Conservation (phyloP, 1,140 invertebrate species). For the Matsumurasca onukii region DNA sequence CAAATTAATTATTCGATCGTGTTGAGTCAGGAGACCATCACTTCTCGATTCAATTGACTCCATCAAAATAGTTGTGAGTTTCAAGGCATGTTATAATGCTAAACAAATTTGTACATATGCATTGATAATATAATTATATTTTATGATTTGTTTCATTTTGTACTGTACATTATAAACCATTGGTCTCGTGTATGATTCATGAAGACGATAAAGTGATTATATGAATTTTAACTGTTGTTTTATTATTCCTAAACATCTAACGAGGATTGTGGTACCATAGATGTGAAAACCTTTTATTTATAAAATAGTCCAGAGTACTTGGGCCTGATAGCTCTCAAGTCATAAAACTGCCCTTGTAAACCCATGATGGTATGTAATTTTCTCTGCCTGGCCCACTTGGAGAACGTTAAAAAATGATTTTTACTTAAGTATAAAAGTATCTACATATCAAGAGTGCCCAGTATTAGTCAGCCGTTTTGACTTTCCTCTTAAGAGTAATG, state of each 20-base stretch:
- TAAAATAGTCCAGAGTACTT: too few relatives aligned
- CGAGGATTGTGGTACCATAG: too few relatives aligned
- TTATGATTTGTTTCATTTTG: conserved; percentile 33
- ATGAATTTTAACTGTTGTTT: conserved; percentile 18
- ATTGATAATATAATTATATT: conserved; percentile 30
- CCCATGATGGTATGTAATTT: too few relatives aligned
- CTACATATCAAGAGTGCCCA: too few relatives aligned
- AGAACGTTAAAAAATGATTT: too few relatives aligned
- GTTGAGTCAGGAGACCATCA: conserved; percentile 27
- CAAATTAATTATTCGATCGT: background rate
- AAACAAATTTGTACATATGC: conserved; percentile 24
- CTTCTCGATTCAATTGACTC: conserved; percentile 16
- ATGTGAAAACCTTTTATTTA: too few relatives aligned
- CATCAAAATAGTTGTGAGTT: conserved; percentile 12
- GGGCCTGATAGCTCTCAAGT: too few relatives aligned
- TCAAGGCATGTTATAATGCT: conserved; percentile 24
- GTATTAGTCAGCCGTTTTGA: too few relatives aligned
- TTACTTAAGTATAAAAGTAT: too few relatives aligned
- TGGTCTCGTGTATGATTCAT: conserved; percentile 20
- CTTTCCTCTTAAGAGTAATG: too few relatives aligned
- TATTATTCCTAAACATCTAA: conserved; percentile 14
- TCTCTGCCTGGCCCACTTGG: too few relatives aligned
- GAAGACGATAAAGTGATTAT: conserved; percentile 24
- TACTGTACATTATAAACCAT: conserved; percentile 26
- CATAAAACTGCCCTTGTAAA: too few relatives aligned